Base-by-base conservation (phyloP, 2,888 invertebrate species). In the Celastrina argiolus region DNA sequence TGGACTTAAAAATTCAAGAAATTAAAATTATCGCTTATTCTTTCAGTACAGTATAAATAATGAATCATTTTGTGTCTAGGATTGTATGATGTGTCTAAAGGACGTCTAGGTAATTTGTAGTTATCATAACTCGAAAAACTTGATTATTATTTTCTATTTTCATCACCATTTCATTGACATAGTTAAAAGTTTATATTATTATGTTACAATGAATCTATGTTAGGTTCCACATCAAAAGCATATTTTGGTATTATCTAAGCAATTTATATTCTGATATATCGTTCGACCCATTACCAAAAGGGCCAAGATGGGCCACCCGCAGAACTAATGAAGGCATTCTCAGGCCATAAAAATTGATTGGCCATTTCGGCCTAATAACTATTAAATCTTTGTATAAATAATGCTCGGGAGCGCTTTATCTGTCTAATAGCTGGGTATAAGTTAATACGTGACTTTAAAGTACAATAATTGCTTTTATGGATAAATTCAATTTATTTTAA, bases 301-400 rank as follows among this genome's bases (percentile, higher is more conserved):
- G 36, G 22, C 63, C 58, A 65, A 63, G 31, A 1, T 63, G 71
- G 80, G 77, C 86, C 85, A 84, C 86, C 86, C 85, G 82, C 76
- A 76, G 85, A 73, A 75, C 69, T 74, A 77, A 79, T 79, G 78
- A 77, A 76, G 78, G 76, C 72, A 74, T 77, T 79, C 78, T 76
- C 77, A 78, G 76, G 69, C 81, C 76, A 85, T 84, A 84, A 82
- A 86, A 86, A 83, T 82, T 85, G 81, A 86, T 86, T 79, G 79
- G 78, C 77, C 78, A 71, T 67, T 70, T 70, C 56, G 64, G 68
- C 65, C 69, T 69, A 36, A 63, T 63, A 65, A 68, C 70, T 70
- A 72, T 71, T 70, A 71, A 69, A 66, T 66, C 66, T 71, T 69
- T 63, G 63, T 70, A 69, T 69, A 72, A 71, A 72, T 72, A 71